A percentile compares a stretch with the other conserved stretches of the same genome.
These are phyloP conservation scores for Marisa cornuarietis DNA, from an alignment of 1,140 invertebrate genomes.

Conservation along the genomic window DNA sequence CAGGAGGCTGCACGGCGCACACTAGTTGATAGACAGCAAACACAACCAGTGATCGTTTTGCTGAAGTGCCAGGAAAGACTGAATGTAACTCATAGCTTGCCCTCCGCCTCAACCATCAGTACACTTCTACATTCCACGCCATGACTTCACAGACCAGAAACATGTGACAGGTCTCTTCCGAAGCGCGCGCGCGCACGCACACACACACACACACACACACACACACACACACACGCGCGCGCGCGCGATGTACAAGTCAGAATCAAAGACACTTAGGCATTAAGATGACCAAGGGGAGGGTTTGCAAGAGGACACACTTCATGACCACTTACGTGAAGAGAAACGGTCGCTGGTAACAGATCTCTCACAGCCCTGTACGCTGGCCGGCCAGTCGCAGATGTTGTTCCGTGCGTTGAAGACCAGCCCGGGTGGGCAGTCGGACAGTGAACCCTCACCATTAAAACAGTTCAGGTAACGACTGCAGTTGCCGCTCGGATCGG, in stretches of 20 bases:
- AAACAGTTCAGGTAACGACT: too few relatives aligned
- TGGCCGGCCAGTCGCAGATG: too few relatives aligned
- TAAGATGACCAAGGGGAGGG: too few relatives aligned
- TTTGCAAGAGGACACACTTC: too few relatives aligned
- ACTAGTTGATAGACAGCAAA: background rate
- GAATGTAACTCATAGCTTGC: background rate
- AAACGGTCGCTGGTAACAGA: too few relatives aligned
- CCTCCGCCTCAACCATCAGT: background rate
- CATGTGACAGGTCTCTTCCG: background rate
- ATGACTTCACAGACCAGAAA: background rate
- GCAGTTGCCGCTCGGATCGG: too few relatives aligned
- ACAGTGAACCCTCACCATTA: too few relatives aligned
- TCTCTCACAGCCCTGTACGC: too few relatives aligned
- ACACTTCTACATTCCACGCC: background rate
- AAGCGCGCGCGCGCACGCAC: background rate
- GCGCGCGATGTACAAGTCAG: background rate
- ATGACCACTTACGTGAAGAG: too few relatives aligned
- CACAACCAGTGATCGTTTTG: background rate
- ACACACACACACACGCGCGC: background rate
- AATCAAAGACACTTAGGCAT: background rate
- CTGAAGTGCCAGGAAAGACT: background rate
- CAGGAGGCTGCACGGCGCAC: background rate
- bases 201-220: constrained; percentile 10
- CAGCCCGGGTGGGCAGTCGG: too few relatives aligned
- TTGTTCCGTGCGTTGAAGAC: too few relatives aligned